Conservation (phyloP, 2,113 vertebrate species). For the Oplegnathus fasciatus region DNA sequence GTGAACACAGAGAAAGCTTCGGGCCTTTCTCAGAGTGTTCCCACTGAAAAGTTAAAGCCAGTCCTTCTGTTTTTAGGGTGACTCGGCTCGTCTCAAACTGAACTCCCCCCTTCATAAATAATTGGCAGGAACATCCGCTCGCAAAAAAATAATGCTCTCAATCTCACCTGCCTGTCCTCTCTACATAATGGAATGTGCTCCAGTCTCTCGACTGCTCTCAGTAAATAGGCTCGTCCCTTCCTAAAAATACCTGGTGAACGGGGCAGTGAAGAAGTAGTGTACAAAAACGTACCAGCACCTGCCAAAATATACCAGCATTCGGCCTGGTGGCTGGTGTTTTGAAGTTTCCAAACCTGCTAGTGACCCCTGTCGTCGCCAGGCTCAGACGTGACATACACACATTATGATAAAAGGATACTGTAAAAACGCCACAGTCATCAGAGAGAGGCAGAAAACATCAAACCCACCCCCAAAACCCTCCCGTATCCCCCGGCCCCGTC, state of each 20-base stretch:
- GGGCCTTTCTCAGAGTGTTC: not conserved
- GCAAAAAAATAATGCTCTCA: slow-evolving; percentile 42
- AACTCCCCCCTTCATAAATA: slow-evolving; percentile 20
- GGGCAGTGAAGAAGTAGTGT: slow-evolving; percentile 60
- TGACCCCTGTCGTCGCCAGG: slow-evolving; percentile 30
- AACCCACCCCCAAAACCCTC: slow-evolving; percentile 44
- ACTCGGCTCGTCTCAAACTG: slow-evolving; percentile 16
- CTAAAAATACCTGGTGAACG: slow-evolving; percentile 35
- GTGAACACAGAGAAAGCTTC: slow-evolving; percentile 34
- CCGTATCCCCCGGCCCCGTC: slow-evolving; percentile 21
- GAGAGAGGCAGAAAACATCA: slow-evolving; percentile 79
- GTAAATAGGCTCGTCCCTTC: slow-evolving; percentile 46
- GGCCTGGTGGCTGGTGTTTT: slow-evolving; percentile 51
- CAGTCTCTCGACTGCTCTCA: slow-evolving; percentile 58
- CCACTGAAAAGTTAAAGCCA: slow-evolving; percentile 32
- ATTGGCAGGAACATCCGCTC: slow-evolving; percentile 44
- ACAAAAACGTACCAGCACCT: slow-evolving; percentile 49
- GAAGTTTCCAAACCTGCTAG: slow-evolving; percentile 21
- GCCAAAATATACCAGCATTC: slow-evolving; percentile 47
- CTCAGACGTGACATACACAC: slow-evolving; percentile 54
- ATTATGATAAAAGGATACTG: slow-evolving; percentile 46
- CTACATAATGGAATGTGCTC: slow-evolving; percentile 81
- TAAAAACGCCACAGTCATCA: slow-evolving; percentile 79
- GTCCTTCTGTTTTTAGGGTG: slow-evolving; percentile 24
- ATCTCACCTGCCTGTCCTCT: slow-evolving; percentile 55